Conservation (phyloP, 30 jellyfish, hydroid and myxozoan species). For the Aurelia coerulea region DNA sequence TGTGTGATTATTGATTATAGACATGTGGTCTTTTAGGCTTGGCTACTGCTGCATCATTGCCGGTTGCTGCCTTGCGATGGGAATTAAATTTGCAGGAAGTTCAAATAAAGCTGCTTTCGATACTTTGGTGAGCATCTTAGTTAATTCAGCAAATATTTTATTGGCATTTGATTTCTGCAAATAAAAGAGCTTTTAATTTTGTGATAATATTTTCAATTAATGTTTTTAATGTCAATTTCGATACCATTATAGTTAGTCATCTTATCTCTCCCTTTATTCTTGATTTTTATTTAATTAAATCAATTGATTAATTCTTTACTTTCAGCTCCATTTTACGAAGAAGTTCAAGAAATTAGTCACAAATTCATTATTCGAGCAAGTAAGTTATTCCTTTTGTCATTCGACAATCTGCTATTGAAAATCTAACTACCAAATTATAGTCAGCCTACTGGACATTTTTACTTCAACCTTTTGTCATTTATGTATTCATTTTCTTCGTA, state of each 20-base stretch:
- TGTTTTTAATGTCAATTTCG: too few relatives aligned
- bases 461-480: background rate
- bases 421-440: background rate
- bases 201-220: background rate
- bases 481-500: background rate
- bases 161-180: background rate
- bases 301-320: background rate
- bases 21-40: conserved; percentile 8
- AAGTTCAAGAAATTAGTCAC: conserved; percentile 36
- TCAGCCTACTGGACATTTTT: too few relatives aligned
- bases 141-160: background rate
- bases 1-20: background rate
- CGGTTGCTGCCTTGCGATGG: conserved; percentile 87
- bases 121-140: conserved; percentile 48
- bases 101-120: conserved; percentile 80
- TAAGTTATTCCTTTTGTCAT: background rate
- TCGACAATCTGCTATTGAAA: background rate
- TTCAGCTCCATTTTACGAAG: conserved; percentile 56
- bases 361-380: conserved; percentile 59
- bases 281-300: too few relatives aligned
- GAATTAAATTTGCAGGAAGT: conserved; percentile 91
- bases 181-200: background rate
- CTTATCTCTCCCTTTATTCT: too few relatives aligned
- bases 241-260: too few relatives aligned
- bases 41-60: conserved; percentile 70